Conservation (phyloP, 2,113 vertebrate species). For the Nycticorax nycticorax region DNA sequence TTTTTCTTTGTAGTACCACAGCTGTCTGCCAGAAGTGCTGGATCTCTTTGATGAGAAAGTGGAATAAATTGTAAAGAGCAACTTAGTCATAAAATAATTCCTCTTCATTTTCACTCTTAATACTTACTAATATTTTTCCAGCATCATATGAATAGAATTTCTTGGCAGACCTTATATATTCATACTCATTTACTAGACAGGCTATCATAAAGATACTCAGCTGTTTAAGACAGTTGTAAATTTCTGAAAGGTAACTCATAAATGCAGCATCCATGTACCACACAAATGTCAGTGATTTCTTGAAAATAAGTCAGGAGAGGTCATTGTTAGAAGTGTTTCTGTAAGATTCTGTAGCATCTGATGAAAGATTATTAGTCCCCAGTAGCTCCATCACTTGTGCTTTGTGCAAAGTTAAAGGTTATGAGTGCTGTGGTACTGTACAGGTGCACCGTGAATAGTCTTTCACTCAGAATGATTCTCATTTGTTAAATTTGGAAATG, state of each 20-base stretch:
- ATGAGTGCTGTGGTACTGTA: background rate
- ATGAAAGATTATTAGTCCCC: constrained; percentile 32
- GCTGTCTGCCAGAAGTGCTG: background rate
- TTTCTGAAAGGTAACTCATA: background rate
- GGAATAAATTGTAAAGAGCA: background rate
- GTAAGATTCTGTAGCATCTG: background rate
- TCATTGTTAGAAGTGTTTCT: constrained; percentile 37
- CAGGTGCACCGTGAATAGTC: background rate
- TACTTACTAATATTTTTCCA: background rate
- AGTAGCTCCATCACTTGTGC: constrained; percentile 14
- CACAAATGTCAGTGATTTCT: constrained; percentile 3
- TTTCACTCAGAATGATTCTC: constrained; percentile 59
- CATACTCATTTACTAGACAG: background rate
- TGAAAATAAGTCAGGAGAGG: constrained; percentile 6
- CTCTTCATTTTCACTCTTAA: background rate
- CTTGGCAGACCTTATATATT: background rate
- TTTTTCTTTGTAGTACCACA: background rate
- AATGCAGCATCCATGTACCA: background rate
- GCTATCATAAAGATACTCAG: background rate
- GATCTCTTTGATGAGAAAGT: background rate
- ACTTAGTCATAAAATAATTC: background rate
- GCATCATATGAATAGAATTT: background rate
- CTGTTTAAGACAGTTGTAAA: background rate
- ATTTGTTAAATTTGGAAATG: constrained; percentile 64
- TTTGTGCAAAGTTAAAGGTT: constrained; percentile 47